Evolutionary conservation across 2,113 vertebrate genomes (phyloP), one percentile per base, ranked within the genome.

Genomic region (Equus przewalskii): DNA sequence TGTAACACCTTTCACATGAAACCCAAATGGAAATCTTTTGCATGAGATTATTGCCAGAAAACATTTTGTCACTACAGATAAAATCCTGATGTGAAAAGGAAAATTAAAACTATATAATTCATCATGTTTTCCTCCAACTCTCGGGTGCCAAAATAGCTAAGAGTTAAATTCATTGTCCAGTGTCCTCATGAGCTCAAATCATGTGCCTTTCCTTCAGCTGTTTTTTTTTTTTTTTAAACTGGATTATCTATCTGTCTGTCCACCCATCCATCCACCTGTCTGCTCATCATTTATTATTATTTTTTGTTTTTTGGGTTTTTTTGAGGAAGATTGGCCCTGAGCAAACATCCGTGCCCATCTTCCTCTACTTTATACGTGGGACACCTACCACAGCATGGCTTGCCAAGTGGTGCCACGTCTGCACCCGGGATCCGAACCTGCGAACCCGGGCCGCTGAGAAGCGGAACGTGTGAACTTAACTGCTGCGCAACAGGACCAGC

Each of bases 61-160:
- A 78, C 64, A 93, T 97, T 84, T 80, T 96, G 73, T 87, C 79
- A 94, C 62, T 91, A 8, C n/a, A 94, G 89, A 94, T 80, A 95
- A 93, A 97, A 84, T 80, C 93, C 83, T 80, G 54, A 60, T 75
- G 60, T 56, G 46, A 93, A 89, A 89, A 90, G 30, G 78, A 89
- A 96, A 96, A 67, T 69, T 80, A 72, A 95, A 96, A 87, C 36
- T 51, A 70, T 36, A 14, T 28, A 86, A 90, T 90, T 65, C n/a
- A 60, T 86, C 58, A 65, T 87, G 75, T 58, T 97, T 93, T 82
- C 58, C 58, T 89, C 36, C 54, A 82, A 70, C 69, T 93, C n/a
- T 85, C 70, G n/a, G 30, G 46, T 85, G 51, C 81, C 60, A 92
- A 75, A 75, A 33, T 41, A 73, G 46, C 26, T 80, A 88, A 33